Evolutionary conservation across 2,888 invertebrate species (phyloP), one percentile per base, ranked within the genome.

Genomic region (Timema cristinae): DNA sequence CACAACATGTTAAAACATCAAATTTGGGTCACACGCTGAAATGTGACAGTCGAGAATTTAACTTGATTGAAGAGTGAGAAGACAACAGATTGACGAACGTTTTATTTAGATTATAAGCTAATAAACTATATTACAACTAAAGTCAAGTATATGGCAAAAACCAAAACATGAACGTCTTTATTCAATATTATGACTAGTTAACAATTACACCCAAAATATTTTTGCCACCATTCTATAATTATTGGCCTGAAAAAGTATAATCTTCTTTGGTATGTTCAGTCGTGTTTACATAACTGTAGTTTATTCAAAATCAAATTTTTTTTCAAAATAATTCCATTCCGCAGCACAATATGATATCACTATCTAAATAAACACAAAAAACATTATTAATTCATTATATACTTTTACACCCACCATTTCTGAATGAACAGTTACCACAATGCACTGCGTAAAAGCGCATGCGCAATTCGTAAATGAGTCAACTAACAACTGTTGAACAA

Each of bases 1-100:
- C n/a, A 32, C 49, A 61, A 50, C 50, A 16, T 71, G 47, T 9
- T 63, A 70, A 75, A 75, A 73, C 69, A 74, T 73, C 72, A 75
- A 70, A 81, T 81, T 81, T 80, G 81, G 85, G 84, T 84, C 85
- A 85, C 84, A 84, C 84, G 84, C 83, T 83, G 82, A 61, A 56
- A 50, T 50, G 50, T 59, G 47, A 48, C 50, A 50, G 52, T 50
- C 47, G 48, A 47, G 13, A 68, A 6, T 48, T 10, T 11, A 54
- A 10, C n/a, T 32, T 1, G 32, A 32, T 32, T 32, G 32, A 32
- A 32, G 32, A 32, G 32, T 32, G 32, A 32, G 1, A 32, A 32
- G 32, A 32, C 32, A 4, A 32, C 32, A 32, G 32, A 32, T 32
- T 32, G 32, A 32, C 32, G 32, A 32, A 32, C 32, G 32, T 32